phyloP scores from a whole-genome alignment of 1,140 invertebrate species.

The Rhopalosiphum padi region DNA sequence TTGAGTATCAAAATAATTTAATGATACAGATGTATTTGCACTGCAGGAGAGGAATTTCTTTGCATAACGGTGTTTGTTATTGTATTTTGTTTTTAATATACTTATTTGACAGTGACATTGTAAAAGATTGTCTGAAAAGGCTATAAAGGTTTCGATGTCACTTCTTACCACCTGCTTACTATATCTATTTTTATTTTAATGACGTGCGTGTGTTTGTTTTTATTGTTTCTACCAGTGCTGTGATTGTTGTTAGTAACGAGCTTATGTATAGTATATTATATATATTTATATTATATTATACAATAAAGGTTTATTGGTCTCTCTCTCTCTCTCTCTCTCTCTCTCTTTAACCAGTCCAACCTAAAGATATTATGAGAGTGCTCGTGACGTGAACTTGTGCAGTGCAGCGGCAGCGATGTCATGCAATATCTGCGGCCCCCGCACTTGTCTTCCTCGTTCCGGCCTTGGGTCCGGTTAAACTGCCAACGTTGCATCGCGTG shows the following conservation, averaged over 20 bases:
- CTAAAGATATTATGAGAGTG: not conserved
- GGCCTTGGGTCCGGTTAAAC: conserved; percentile 35
- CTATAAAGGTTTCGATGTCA: not conserved
- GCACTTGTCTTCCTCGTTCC: not conserved
- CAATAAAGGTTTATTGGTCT: conserved; percentile 12
- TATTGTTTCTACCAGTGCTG: not conserved
- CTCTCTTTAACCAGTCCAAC: not conserved
- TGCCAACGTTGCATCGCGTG: not conserved
- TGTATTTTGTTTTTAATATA: not conserved
- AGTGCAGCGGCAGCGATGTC: not conserved
- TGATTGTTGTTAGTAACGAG: not conserved
- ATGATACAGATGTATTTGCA: not conserved
- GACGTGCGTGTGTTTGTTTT: not conserved
- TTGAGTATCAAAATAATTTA: not conserved
- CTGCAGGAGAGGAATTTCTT: not conserved
- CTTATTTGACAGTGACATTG: not conserved
- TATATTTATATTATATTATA: not conserved
- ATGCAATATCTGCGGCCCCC: conserved; percentile 20
- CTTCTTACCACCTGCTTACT: not conserved
- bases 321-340: not conserved
- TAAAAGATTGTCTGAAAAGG: not conserved
- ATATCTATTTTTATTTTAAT: conserved; percentile 3
- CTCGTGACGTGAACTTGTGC: not conserved
- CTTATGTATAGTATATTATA: not conserved
- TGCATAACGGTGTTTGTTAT: not conserved